Base-by-base conservation (phyloP, 2,113 vertebrate genomes). In the Ondatra zibethicus region DNA sequence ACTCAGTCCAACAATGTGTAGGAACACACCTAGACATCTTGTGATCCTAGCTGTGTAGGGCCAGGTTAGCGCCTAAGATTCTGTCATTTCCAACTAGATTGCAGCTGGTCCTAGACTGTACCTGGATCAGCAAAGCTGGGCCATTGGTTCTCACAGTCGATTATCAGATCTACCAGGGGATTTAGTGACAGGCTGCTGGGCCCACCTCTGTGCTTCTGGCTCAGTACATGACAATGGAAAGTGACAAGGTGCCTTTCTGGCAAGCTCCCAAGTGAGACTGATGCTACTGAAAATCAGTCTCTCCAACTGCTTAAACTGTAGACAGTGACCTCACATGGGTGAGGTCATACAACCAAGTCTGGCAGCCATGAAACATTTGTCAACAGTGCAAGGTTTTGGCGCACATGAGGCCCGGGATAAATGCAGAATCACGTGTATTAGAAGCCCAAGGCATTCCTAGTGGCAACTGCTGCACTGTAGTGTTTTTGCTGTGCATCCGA, bases 1-100 rank as follows among this genome's bases (percentile, higher is more conserved):
- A 25, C 14, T 31, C 66, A 61, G 21, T 36, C 65, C 55, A 86
- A 39, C 3, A 21, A n/a, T 0, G 0, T 45, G 13, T 25, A 16
- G 5, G n/a, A 1, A 23, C 7, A 36, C 19, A 65, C 61, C 21
- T 25, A 23, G 10, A 16, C 13, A 23, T 14, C 90, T 7, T 55
- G 29, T 33, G 70, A 52, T 36, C 47, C 42, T 75, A 25, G 77
- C 1, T 33, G 14, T 47, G 36, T 7, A 82, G 27, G 19, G 65
- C 65, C 12, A 29, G 61, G 36, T 0, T 36, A 33, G 45, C 17
- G 3, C 36, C 47, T 45, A 75, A 80, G 68, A 63, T 14, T 77
- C 72, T 61, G 72, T 14, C 58, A 50, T 89, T 73, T 77, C 50
- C 47, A 85, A 6, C 88, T 52, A 55, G 50, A 42, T 88, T 21